A percentile compares a stretch with the other conserved stretches of the same genome.
Evolutionary conservation across 2,113 vertebrate genomes (phyloP).

Genomic region (Anser brachyrhynchus): DNA sequence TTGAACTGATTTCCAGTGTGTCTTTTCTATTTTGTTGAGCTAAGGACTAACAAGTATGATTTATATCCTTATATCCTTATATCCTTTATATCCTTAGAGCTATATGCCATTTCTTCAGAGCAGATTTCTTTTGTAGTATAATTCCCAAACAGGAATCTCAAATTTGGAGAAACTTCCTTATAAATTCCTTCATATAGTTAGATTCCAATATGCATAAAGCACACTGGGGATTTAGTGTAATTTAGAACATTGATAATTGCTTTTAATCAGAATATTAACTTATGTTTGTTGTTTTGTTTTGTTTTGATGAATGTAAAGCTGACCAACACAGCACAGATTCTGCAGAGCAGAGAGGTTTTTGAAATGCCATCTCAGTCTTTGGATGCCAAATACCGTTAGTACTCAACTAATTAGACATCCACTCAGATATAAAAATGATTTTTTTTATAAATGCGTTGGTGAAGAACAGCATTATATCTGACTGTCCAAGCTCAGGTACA

Average conservation of each 20-base stretch:
- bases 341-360: not conserved
- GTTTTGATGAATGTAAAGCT: not conserved
- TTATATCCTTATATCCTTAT: too few species aligned
- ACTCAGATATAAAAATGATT: not conserved
- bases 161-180: not conserved
- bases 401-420: not conserved
- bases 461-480: not conserved
- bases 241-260: not conserved
- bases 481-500: not conserved
- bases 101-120: not conserved
- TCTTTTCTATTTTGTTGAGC: not conserved
- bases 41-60: not conserved
- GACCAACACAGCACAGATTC: not conserved
- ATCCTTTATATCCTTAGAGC: not conserved
- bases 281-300: not conserved
- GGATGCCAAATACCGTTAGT: not conserved
- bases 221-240: not conserved
- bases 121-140: not conserved
- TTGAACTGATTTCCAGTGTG: not conserved
- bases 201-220: not conserved
- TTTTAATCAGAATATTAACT: conserved; percentile 10
- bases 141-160: not conserved
- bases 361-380: not conserved
- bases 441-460: not conserved
- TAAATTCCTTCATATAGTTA: not conserved